These are phyloP conservation scores for Enteromius anoplus DNA, from an alignment of 2,797 vertebrate species.

Conservation along the genomic window DNA sequence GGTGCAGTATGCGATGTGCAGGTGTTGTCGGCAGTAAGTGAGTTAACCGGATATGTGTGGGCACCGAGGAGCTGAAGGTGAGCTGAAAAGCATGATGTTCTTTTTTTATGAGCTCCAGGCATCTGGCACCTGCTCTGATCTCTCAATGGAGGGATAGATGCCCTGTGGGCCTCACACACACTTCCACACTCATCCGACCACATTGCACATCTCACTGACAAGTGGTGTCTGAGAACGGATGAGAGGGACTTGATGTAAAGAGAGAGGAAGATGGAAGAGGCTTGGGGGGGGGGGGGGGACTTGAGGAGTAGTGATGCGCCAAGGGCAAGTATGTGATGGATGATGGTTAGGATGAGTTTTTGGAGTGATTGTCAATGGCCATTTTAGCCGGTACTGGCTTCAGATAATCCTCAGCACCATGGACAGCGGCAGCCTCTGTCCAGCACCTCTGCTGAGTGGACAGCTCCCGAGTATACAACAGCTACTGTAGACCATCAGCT, in stretches of 20 bases:
- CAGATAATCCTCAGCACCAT: constrained; percentile 40
- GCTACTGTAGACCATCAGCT: constrained; percentile 42
- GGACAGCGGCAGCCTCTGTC: constrained; percentile 44
- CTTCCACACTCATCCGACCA: constrained; percentile 40
- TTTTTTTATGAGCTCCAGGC: constrained; percentile 57
- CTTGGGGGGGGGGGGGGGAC: constrained; percentile 13
- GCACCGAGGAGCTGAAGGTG: constrained; percentile 51
- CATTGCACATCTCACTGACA: constrained; percentile 55
- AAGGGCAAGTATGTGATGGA: constrained; percentile 43
- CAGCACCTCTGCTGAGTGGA: constrained; percentile 49
- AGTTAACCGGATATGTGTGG: constrained; percentile 56
- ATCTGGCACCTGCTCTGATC: constrained; percentile 56
- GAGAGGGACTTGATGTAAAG: constrained; percentile 40
- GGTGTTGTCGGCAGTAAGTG: constrained; percentile 44
- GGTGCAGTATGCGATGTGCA: constrained; percentile 39
- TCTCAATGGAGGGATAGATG: constrained; percentile 53
- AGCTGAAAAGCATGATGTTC: constrained; percentile 55
- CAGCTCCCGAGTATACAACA: constrained; percentile 35
- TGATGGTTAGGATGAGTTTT: constrained; percentile 50
- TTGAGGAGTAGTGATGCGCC: constrained; percentile 33
- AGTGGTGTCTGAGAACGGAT: constrained; percentile 52
- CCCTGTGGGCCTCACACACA: constrained; percentile 40
- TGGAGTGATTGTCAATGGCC: constrained; percentile 49
- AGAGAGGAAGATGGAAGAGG: constrained; percentile 39
- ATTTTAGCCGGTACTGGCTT: constrained; percentile 22